phyloP scores from a whole-genome alignment of 1,140 invertebrate species.

The Vanessa atalanta region DNA sequence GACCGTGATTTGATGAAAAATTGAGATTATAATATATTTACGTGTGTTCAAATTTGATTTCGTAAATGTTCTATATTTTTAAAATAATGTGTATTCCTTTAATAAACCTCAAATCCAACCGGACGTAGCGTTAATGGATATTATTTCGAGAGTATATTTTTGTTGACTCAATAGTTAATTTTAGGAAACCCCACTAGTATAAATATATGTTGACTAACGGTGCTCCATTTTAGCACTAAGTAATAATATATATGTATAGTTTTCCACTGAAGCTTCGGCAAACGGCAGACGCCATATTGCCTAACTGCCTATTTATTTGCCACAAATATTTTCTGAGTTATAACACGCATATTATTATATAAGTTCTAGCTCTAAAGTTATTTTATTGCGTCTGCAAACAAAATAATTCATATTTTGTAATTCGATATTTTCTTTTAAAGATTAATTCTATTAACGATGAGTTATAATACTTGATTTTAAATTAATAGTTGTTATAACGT shows the following conservation, averaged over 20 bases:
- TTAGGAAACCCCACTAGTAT: constrained; percentile 1
- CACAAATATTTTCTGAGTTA: constrained; percentile 26
- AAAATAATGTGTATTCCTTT: not conserved
- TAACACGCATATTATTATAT: constrained; percentile 1
- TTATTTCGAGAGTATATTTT: constrained; percentile 16
- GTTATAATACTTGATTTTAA: not conserved
- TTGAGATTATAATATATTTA: not conserved
- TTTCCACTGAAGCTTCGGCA: not conserved
- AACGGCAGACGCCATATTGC: constrained; percentile 47
- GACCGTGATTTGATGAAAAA: not conserved
- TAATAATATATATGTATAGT: not conserved
- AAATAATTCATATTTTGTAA: not conserved
- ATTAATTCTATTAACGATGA: too few species aligned
- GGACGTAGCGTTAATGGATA: constrained; percentile 1
- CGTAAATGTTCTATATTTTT: constrained; percentile 7
- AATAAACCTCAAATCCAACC: not conserved
- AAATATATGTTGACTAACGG: constrained; percentile 18
- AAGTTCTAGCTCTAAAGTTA: not conserved
- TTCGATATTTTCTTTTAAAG: too few species aligned
- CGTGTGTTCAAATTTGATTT: not conserved
- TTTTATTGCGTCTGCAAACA: not conserved
- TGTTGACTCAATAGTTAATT: constrained; percentile 11
- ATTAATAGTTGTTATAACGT: not conserved
- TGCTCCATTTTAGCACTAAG: constrained; percentile 26
- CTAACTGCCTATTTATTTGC: constrained; percentile 52